These are phyloP conservation scores for Nyctibius grandis DNA, from an alignment of 2,797 vertebrate genomes.

Conservation along the genomic window DNA sequence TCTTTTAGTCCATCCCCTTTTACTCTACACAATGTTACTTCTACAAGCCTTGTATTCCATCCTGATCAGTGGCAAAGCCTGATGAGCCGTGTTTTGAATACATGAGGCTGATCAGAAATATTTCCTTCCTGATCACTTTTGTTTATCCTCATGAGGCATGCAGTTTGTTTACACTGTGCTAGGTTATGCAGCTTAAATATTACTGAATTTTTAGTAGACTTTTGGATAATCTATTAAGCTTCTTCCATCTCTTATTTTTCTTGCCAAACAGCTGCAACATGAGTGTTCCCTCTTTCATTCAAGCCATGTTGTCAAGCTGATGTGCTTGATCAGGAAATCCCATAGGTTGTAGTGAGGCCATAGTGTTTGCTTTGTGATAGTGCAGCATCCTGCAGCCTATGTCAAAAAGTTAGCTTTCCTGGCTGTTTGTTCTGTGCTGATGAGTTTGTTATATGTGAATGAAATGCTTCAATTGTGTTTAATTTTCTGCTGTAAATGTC, in stretches of 20 bases:
- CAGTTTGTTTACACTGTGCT: slow-evolving; percentile 3
- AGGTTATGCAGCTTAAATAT: not conserved
- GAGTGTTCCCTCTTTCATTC: not conserved
- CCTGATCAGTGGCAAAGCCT: not conserved
- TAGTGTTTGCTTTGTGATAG: not conserved
- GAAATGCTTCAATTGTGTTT: slow-evolving; percentile 58
- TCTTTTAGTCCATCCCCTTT: not conserved
- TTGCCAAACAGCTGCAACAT: not conserved
- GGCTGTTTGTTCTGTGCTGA: slow-evolving; percentile 30
- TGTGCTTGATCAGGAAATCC: not conserved
- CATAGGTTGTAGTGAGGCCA: not conserved
- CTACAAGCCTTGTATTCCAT: not conserved
- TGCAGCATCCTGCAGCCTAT: not conserved
- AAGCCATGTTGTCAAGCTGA: not conserved
- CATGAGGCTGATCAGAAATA: not conserved
- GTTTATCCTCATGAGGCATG: not conserved
- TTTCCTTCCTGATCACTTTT: not conserved
- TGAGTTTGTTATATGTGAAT: slow-evolving; percentile 25
- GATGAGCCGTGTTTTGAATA: not conserved
- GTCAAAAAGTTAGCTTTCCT: not conserved
- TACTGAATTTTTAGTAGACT: not conserved
- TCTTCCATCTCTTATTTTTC: not conserved
- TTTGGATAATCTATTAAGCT: not conserved
- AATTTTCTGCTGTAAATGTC: slow-evolving; percentile 59
- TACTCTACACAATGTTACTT: not conserved